Percentiles rank a stretch among this genome's conserved stretches.
These are phyloP conservation scores for Spinus olivaceus DNA, from an alignment of 2,797 vertebrate species.

Conservation along the genomic window DNA sequence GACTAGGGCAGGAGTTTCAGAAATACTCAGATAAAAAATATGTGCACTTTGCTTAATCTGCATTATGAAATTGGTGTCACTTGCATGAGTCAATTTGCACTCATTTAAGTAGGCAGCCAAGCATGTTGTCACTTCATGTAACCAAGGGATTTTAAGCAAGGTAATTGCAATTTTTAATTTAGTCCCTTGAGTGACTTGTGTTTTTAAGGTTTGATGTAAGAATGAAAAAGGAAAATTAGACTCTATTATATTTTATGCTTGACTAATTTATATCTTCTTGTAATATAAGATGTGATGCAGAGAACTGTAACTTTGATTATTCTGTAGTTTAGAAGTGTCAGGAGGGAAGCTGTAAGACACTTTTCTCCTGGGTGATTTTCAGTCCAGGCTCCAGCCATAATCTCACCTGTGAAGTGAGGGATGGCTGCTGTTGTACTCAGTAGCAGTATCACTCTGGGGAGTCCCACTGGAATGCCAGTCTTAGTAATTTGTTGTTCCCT, in stretches of 20 bases:
- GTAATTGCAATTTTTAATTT: background rate
- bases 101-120: background rate
- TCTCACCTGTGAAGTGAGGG: background rate
- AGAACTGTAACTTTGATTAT: background rate
- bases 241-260: constrained; percentile 8
- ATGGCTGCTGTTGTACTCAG: background rate
- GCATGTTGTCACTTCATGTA: background rate
- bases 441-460: background rate
- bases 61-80: background rate
- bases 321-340: background rate
- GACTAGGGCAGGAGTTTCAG: background rate
- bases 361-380: background rate
- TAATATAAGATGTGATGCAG: background rate
- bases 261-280: constrained; percentile 18
- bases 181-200: background rate
- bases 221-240: background rate
- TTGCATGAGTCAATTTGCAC: background rate
- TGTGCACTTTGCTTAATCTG: background rate
- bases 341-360: background rate
- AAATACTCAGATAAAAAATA: background rate
- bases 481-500: background rate
- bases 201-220: background rate
- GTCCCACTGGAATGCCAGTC: background rate
- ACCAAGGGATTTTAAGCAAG: background rate
- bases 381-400: background rate